Percentiles rank a stretch among this genome's conserved stretches.
These are phyloP conservation scores for Lota lota DNA, from an alignment of 2,113 vertebrate species.

Conservation along the genomic window DNA sequence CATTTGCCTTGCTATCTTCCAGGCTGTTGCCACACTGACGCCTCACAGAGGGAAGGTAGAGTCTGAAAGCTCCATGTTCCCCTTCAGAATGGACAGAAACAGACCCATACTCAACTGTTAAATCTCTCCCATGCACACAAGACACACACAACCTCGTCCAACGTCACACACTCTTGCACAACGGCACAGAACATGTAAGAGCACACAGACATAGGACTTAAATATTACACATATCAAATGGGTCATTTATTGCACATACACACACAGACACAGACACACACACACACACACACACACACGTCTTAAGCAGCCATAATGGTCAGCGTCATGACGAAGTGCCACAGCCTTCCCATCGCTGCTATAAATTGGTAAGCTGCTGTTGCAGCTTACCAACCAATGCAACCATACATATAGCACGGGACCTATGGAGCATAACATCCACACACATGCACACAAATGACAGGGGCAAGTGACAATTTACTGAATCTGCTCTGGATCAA, in stretches of 20 bases:
- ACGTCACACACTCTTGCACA: not conserved
- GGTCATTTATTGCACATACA: not conserved
- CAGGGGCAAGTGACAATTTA: too few relatives aligned
- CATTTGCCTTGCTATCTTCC: constrained; percentile 18
- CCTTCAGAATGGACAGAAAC: constrained; percentile 61
- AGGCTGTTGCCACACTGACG: constrained; percentile 87
- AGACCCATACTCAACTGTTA: constrained; percentile 64
- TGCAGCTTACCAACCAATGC: too few relatives aligned
- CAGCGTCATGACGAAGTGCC: too few relatives aligned
- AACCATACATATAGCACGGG: too few relatives aligned
- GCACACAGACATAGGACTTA: not conserved
- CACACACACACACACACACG: not conserved
- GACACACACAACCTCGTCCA: not conserved
- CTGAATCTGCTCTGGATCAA: too few relatives aligned
- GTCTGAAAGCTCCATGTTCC: constrained; percentile 48
- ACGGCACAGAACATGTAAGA: not conserved
- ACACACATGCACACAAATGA: not conserved
- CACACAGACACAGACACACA: not conserved
- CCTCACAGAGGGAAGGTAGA: constrained; percentile 82
- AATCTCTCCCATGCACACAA: constrained; percentile 8
- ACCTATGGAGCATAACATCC: not conserved
- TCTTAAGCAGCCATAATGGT: too few relatives aligned
- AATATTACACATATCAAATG: too few relatives aligned
- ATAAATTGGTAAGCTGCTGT: too few relatives aligned
- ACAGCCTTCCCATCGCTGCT: too few relatives aligned